phyloP scores from a whole-genome alignment of 2,888 invertebrate species.

The Orchesella flavescens region DNA sequence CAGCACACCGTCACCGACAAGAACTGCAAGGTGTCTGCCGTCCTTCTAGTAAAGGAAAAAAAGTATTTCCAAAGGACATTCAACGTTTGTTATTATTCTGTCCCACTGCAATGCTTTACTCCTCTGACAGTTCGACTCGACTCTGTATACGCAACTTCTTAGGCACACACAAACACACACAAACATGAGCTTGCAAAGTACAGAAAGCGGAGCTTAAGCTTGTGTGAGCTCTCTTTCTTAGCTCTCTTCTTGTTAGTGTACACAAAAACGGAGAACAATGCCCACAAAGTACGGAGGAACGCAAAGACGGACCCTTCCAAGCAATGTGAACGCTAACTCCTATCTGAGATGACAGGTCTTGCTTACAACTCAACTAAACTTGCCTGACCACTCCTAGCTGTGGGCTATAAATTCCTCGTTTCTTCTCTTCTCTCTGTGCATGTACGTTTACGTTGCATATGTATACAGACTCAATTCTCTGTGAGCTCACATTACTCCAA shows the following conservation, averaged over 20 bases:
- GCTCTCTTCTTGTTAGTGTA: too few relatives aligned
- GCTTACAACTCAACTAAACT: slow-evolving; percentile 72
- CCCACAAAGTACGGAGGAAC: slow-evolving; percentile 36
- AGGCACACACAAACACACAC: too few relatives aligned
- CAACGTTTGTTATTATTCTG: slow-evolving; percentile 39
- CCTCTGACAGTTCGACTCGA: slow-evolving; percentile 50
- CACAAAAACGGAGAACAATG: slow-evolving; percentile 39
- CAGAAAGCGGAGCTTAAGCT: slow-evolving; percentile 9
- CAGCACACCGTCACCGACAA: slow-evolving; percentile 51
- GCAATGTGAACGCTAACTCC: slow-evolving; percentile 72
- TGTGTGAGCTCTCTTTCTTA: slow-evolving; percentile 22
- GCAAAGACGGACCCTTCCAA: slow-evolving; percentile 68
- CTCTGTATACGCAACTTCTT: not conserved
- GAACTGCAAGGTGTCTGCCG: slow-evolving; percentile 60
- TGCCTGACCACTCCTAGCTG: slow-evolving; percentile 72
- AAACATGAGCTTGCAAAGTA: not conserved
- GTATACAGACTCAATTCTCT: slow-evolving; percentile 25
- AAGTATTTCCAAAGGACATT: slow-evolving; percentile 55
- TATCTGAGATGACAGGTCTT: slow-evolving; percentile 72
- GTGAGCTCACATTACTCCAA: slow-evolving; percentile 51
- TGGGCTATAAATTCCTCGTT: slow-evolving; percentile 72
- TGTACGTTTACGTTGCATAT: not conserved
- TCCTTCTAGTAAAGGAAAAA: slow-evolving; percentile 47
- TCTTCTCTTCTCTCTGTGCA: slow-evolving; percentile 31
- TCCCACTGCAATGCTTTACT: slow-evolving; percentile 33